Base-by-base conservation (phyloP, 2,797 vertebrate genomes). In the Ceyx erithaca region DNA sequence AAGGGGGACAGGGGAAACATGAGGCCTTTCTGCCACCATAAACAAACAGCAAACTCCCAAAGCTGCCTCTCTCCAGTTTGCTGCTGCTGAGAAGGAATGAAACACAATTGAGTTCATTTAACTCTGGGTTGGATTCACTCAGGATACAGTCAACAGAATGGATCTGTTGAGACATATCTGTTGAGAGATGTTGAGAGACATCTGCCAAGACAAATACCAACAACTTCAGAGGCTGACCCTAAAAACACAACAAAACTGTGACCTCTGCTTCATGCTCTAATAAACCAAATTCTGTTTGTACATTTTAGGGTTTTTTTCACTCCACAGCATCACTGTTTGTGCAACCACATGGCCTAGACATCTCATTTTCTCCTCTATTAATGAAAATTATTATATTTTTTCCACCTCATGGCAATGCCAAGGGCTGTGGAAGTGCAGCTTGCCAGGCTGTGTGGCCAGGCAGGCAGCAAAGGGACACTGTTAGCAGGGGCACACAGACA, bases 1-100 rank as follows among this genome's bases (percentile, higher is more conserved):
- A 90, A 93, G 90, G 55, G 54, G n/a, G 51, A 87, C 82, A 85
- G 81, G 94, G 87, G 93, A 95, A 95, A 95, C 69, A 61, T 66
- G 66, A 92, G 61, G 62, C 66, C n/a, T 75, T 33, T 51, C 71
- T 91, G 90, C 78, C 76, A 93, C 62, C 69, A 92, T 45, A 87
- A 93, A 89, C 85, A 92, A 91, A 88, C 70, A 81, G 48, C 73
- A 70, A 11, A 12, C 28, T 19, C 51, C 93, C 92, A 90, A 69
- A 7, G 31, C 31, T 22, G 62, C 17, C 43, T 62, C 71, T 79
- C 84, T 91, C 41, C 25, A 13, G 22, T 66, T 82, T 91, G 52
- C 70, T 71, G 91, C 69, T 90, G 75, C 35, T 77, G 23, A 80
- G 80, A 62, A 82, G 83, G 51, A 54, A 7, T 19, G 41, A 30